Conservation (phyloP, 2,113 vertebrate species). For the Fukomys damarensis region DNA sequence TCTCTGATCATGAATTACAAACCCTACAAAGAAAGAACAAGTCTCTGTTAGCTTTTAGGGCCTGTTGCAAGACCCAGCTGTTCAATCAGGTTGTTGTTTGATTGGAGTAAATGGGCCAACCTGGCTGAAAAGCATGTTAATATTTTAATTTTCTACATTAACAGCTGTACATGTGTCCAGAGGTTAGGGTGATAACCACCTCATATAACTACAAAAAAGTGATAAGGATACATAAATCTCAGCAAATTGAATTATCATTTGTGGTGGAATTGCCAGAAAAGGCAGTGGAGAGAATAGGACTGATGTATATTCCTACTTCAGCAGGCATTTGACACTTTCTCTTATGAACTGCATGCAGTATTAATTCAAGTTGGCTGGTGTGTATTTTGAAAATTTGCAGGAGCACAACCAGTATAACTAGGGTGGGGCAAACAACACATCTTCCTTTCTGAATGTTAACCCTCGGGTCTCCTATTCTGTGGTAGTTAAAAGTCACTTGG, state of each 20-base stretch:
- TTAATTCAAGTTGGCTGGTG: constrained; percentile 55
- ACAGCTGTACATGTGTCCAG: constrained; percentile 73
- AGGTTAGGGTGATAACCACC: constrained; percentile 64
- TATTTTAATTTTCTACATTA: constrained; percentile 74
- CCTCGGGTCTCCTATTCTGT: neutral
- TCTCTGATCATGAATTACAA: constrained; percentile 36
- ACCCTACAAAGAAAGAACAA: constrained; percentile 24
- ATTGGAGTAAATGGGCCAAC: constrained; percentile 67
- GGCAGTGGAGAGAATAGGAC: neutral
- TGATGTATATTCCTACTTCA: neutral
- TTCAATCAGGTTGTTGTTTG: constrained; percentile 63
- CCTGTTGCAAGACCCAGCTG: constrained; percentile 71
- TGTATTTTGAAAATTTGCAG: constrained; percentile 49
- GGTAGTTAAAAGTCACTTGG: constrained; percentile 37
- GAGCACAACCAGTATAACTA: neutral
- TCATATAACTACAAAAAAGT: constrained; percentile 48
- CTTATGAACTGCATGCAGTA: constrained; percentile 36
- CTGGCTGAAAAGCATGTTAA: constrained; percentile 65
- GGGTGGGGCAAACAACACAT: neutral
- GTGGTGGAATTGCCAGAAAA: constrained; percentile 6
- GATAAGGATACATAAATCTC: constrained; percentile 64
- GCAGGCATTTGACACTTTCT: constrained; percentile 35
- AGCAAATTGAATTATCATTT: constrained; percentile 73
- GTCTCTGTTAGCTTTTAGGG: constrained; percentile 27
- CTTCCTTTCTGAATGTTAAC: constrained; percentile 22